Conservation (phyloP, 2,113 vertebrate species). For the Podarcis cretensis region DNA sequence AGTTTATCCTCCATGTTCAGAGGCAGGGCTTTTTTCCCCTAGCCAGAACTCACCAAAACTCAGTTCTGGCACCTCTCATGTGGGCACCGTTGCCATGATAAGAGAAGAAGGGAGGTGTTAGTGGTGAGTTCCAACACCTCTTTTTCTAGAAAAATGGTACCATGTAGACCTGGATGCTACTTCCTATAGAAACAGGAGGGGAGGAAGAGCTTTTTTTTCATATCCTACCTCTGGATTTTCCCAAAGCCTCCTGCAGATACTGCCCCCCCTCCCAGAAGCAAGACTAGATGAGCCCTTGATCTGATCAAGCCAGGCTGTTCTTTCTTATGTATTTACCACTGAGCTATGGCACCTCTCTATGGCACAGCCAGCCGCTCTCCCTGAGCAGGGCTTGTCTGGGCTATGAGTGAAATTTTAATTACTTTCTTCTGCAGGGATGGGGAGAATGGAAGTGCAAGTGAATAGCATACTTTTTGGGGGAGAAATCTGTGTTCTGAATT, state of each 20-base stretch:
- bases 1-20: not conserved
- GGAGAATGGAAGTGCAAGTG: not conserved
- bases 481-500: not conserved
- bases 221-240: not conserved
- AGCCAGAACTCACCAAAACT: too few relatives aligned
- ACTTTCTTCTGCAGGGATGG: not conserved
- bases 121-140: too few relatives aligned
- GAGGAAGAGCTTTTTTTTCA: not conserved
- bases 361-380: not conserved
- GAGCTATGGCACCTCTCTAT: not conserved
- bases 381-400: not conserved
- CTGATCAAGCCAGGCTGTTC: not conserved
- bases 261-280: not conserved
- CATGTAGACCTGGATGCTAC: not conserved
- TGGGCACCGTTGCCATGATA: too few relatives aligned
- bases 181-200: not conserved
- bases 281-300: not conserved
- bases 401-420: conserved; percentile 3
- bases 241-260: not conserved
- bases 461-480: not conserved
- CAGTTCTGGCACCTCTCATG: too few relatives aligned
- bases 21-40: not conserved
- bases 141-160: too few relatives aligned
- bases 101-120: too few relatives aligned
- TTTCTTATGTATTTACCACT: not conserved